Evolutionary conservation across 2,797 vertebrate genomes (phyloP), one percentile per base, ranked within the genome.

Genomic region (Chrysocyon brachyurus): DNA sequence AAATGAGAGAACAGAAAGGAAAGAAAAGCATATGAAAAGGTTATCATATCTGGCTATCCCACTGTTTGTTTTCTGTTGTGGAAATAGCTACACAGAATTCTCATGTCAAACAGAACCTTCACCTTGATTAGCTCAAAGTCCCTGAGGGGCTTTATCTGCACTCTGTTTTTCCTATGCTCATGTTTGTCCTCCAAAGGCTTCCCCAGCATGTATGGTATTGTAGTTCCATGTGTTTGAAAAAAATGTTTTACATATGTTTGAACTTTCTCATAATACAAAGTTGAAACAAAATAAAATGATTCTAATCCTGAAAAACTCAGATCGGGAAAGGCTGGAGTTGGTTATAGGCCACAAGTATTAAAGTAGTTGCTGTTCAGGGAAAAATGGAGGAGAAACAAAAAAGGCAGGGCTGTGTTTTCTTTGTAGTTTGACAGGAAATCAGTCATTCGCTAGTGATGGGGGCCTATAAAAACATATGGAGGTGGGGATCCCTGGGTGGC

Each of bases 241-340:
- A 70, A 52, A 66, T 24, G 52, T 82, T 95, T 82, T 95, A 91
- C 9, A 31, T 14, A 77, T 72, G 40, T 54, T 94, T 81, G 46
- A 75, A 46, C 12, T 49, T 93, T 83, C 75, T n/a, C 24, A 54
- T n/a, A 73, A 56, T 31, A 86, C n/a, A 79, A 81, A 73, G 56
- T 33, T 61, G 90, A 85, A 90, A 92, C 26, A 90, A 96, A 91
- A 82, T 31, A 49, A 94, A 79, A 82, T 68, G 28, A 33, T 54
- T 73, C 66, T 56, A n/a, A 92, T 64, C 31, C 72, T 95, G 56
- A 61, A 59, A 90, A 79, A 8, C 31, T n/a, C 14, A 92, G 21
- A 66, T 81, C 12, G 90, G 64, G 77, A 79, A 78, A 87, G 36
- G 36, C 10, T 70, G 2, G 6, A 88, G 52, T 15, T 36, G 84